phyloP scores from a whole-genome alignment of 1,140 invertebrate genomes.

The Aphaenogaster floridana region DNA sequence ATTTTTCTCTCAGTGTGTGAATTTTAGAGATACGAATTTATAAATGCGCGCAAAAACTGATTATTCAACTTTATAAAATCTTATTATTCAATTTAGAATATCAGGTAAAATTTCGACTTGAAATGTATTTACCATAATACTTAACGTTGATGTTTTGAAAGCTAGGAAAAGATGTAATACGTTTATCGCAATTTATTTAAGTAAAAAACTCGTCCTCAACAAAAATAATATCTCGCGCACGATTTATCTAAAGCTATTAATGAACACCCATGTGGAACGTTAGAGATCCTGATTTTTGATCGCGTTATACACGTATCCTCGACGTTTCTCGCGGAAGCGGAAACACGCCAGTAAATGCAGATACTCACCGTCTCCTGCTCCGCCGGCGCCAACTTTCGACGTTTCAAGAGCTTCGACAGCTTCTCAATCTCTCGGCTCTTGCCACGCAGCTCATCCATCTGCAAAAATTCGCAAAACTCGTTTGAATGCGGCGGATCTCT shows the following conservation, averaged over 20 bases:
- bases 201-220: background rate
- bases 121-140: background rate
- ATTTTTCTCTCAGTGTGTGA: background rate
- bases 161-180: background rate
- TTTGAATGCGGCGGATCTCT: conserved; percentile 53
- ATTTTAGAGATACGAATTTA: background rate
- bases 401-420: conserved; percentile 72
- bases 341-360: background rate
- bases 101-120: background rate
- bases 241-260: background rate
- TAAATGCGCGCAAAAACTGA: background rate
- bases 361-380: conserved; percentile 42
- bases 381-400: conserved; percentile 62
- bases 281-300: background rate
- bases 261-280: background rate
- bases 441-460: conserved; percentile 78
- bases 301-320: background rate
- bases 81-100: background rate
- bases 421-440: conserved; percentile 76
- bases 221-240: background rate
- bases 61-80: background rate
- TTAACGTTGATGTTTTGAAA: background rate
- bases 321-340: conserved; percentile 10
- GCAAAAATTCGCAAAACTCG: conserved; percentile 61
- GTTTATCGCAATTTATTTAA: background rate